Base-by-base conservation (phyloP, 2,113 vertebrate genomes). In the Cacatua alba region DNA sequence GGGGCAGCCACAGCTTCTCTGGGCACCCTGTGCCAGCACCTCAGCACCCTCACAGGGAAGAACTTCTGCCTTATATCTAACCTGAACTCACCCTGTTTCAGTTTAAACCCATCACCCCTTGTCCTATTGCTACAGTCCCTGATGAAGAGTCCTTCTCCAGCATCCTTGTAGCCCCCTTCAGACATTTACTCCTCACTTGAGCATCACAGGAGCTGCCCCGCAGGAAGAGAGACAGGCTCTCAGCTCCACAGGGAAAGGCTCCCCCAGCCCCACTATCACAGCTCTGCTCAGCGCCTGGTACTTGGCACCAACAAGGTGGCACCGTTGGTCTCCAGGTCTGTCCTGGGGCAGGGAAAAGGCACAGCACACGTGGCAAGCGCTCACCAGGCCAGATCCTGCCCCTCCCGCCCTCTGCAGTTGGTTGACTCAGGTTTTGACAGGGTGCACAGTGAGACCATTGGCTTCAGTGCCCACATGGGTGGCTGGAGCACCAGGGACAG, bases 181-280 rank as follows among this genome's bases (percentile, higher is more conserved):
- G 33, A n/a, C 4, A n/a, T n/a, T 59, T 23, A 14, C 55, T n/a
- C 23, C 33, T 69, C 78, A 9, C 28, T 3, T 26, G 14, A 48
- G 33, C 59, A 1, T 2, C 0, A 1, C 5, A 1, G 76, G 63
- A 86, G 48, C 57, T 72, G 88, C 43, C 21, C 11, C 0, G 0
- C 33, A 26, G 29, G n/a, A 6, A 7, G 25, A 70, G 52, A 60
- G 37, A 44, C 2, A 5, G 18, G 23, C 23, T 86, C 19, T 20
- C 12, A 19, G 52, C 29, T 31, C 51, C 12, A 10, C 0, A 1
- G 43, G 13, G 23, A 37, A 39, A 31, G 26, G n/a, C 41, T 65
- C 13, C 63, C 48, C 37, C 41, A 62, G 33, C 18, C 46, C 24
- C 28, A 4, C 49, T 44, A 1, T 77, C 65, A 0, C 59, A n/a